Base-by-base conservation (phyloP, 2,888 invertebrate genomes). In the Tipula confusa region DNA sequence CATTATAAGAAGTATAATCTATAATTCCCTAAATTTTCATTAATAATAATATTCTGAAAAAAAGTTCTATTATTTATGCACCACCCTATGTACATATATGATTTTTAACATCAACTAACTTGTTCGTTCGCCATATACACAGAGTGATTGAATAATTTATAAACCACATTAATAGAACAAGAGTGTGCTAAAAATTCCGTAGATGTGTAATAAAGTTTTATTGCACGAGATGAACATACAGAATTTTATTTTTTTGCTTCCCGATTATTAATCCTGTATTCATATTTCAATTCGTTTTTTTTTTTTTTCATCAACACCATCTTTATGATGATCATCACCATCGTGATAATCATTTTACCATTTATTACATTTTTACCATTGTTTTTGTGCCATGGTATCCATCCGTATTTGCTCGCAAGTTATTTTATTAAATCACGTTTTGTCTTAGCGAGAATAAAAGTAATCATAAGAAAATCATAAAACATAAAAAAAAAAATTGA, bases 381-480 rank as follows among this genome's bases (percentile, higher is more conserved):
- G 24, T 64, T 64, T 24, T n/a, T n/a, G n/a, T n/a, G n/a, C n/a
- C n/a, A n/a, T n/a, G n/a, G n/a, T n/a, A n/a, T n/a, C n/a, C 64
- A 9, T 64, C 64, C 64, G 31, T 11, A 64, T 64, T 24, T 64
- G 5, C 24, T 9, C 64, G 9, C 18, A 64, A 24, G 64, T 64
- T 64, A 24, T 64, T 64, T 64, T 64, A 64, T 64, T 18, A 64
- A 64, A 64, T 64, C 64, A 64, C 64, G 64, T 64, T 64, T 64
- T 64, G 64, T 64, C 64, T 64, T 64, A 64, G 24, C 7, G 64
- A 64, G 24, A 24, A 64, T 64, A 64, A 64, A 64, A 64, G 24
- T 64, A 64, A 64, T 64, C 64, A 64, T 64, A 64, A 64, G 64
- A 64, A 64, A 64, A 6, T 24, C 64, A 64, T 64, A 64, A 64